A percentile compares a stretch with the other conserved stretches of the same genome.
Conservation (phyloP, 1,140 invertebrate genomes). For the Aethina tumida region DNA sequence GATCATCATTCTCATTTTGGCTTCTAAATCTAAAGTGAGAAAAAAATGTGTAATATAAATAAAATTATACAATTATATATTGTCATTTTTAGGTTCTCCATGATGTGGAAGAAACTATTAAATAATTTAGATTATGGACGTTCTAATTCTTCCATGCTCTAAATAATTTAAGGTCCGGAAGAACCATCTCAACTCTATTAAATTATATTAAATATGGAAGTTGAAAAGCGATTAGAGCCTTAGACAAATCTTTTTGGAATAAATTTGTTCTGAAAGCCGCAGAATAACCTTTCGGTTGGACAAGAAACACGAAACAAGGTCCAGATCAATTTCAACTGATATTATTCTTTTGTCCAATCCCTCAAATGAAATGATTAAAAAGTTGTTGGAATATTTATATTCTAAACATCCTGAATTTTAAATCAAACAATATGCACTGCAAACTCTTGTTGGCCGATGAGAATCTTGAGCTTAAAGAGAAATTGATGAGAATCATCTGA, state of each 20-base stretch:
- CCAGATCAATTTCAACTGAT: constrained; percentile 60
- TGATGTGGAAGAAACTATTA: constrained; percentile 38
- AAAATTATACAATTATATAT: too few species aligned
- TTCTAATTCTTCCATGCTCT: constrained; percentile 53
- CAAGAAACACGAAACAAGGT: constrained; percentile 56
- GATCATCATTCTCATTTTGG: too few species aligned
- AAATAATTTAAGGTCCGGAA: constrained; percentile 51
- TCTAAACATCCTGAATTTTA: constrained; percentile 48
- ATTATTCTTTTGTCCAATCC: constrained; percentile 53
- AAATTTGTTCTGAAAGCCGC: constrained; percentile 41
- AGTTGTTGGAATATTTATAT: constrained; percentile 46
- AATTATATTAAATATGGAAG: constrained; percentile 39
- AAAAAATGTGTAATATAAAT: too few species aligned
- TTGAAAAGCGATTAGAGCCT: constrained; percentile 51
- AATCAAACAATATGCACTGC: constrained; percentile 55
- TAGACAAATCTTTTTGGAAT: constrained; percentile 41
- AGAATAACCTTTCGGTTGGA: constrained; percentile 49
- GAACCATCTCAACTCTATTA: constrained; percentile 47
- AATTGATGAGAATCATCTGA: constrained; percentile 36
- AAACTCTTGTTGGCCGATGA: constrained; percentile 51
- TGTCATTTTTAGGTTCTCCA: constrained; percentile 17
- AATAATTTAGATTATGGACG: constrained; percentile 44
- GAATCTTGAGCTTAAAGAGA: constrained; percentile 36
- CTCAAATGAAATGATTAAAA: constrained; percentile 40
- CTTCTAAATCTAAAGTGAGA: too few species aligned